phyloP scores from a whole-genome alignment of 2,888 invertebrate genomes.

The Yponomeuta malinellus region DNA sequence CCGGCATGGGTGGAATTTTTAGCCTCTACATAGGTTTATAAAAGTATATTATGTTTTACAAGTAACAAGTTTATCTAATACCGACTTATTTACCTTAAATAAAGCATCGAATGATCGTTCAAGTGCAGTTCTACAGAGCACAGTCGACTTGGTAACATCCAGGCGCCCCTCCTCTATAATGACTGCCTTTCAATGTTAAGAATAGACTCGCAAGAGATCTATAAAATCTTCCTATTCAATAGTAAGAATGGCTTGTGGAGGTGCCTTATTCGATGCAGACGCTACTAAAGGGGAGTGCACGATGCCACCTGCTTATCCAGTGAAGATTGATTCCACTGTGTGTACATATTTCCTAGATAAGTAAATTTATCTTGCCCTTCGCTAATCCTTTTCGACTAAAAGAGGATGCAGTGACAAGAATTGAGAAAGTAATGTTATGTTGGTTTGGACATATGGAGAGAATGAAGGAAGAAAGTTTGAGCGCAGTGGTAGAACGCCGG shows the following conservation, averaged over 20 bases:
- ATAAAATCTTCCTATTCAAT: constrained; percentile 13
- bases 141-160: not conserved
- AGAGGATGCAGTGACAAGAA: no score
- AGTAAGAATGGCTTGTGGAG: not conserved
- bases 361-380: no score
- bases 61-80: no score
- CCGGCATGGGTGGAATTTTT: no score
- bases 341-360: not conserved
- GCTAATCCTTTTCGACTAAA: no score
- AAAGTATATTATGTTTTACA: no score
- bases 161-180: constrained; percentile 6
- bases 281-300: not conserved
- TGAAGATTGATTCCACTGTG: not conserved
- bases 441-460: no score
- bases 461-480: no score
- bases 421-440: no score
- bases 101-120: not conserved
- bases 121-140: not conserved
- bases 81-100: no score
- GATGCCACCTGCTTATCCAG: not conserved
- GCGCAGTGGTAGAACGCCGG: not conserved
- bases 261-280: constrained; percentile 5
- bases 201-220: constrained; percentile 13
- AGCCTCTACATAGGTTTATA: no score
- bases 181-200: constrained; percentile 13